A percentile compares a stretch with the other conserved stretches of the same genome.
These are phyloP conservation scores for Burhinus bistriatus DNA, from an alignment of 2,113 vertebrate species.

Conservation along the genomic window DNA sequence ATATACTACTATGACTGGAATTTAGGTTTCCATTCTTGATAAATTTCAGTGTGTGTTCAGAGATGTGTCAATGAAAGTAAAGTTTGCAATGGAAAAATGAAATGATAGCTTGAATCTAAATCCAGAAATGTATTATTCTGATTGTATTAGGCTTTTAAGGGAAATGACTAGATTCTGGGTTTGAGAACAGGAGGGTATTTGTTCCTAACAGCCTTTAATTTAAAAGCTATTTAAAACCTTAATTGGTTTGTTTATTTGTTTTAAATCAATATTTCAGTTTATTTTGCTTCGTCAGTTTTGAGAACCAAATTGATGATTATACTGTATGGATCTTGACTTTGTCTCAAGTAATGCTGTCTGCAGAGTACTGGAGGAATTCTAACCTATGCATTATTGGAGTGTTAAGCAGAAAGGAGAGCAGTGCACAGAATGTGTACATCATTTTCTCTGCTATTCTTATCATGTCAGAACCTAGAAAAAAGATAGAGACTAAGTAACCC, in stretches of 20 bases:
- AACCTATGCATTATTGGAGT: background rate
- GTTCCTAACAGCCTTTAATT: background rate
- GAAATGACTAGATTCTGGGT: background rate
- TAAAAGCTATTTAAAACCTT: background rate
- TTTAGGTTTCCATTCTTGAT: background rate
- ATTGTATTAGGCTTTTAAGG: background rate
- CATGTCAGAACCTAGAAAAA: background rate
- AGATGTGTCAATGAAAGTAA: background rate
- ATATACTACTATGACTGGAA: background rate
- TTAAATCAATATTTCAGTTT: background rate
- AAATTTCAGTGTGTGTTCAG: background rate
- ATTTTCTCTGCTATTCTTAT: background rate
- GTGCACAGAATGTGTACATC: background rate
- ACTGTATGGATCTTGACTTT: background rate
- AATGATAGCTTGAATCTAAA: background rate
- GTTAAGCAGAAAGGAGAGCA: background rate
- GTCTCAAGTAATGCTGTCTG: background rate
- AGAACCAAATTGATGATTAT: background rate
- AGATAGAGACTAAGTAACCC: background rate
- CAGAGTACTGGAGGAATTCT: background rate
- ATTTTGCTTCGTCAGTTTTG: background rate
- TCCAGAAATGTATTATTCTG: background rate
- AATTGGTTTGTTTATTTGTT: background rate
- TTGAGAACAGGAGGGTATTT: background rate
- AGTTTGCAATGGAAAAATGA: background rate